Evolutionary conservation across 1,140 invertebrate genomes (phyloP), one percentile per base, ranked within the genome.

Genomic region (Tenebrio molitor): DNA sequence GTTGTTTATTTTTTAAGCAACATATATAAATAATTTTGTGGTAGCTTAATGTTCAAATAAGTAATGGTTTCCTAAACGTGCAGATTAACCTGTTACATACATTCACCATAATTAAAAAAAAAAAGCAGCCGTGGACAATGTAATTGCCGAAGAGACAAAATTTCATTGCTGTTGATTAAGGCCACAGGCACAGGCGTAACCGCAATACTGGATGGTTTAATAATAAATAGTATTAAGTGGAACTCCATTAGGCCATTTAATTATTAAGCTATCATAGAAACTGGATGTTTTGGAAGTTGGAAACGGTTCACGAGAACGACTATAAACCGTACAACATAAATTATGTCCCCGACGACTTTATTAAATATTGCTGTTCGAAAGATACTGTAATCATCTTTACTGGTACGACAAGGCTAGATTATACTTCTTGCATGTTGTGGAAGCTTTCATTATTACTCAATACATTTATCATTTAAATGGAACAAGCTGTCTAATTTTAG

Each of bases 401-500:
- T 10, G 16, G 42, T 16, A 41, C 4, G 42, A 46, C 42, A 46
- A 15, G 12, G 12, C 10, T 46, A 46, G 16, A 5, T 15, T 17
- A 17, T 46, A 46, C 16, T 46, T 15, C 3, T 46, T 46, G 42
- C 42, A 46, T 46, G 42, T 46, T 17, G 12, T 17, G 5, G 42
- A 19, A 46, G 16, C 1, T 46, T 16, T 46, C 42, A 15, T 46
- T 46, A 46, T 46, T 46, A 5, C 16, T 46, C 16, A 5, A 46
- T 16, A 16, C 42, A 46, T 46, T 46, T 46, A 46, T 15, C 42
- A 46, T 46, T 17, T 46, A 46, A 46, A 46, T 46, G 4, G 16
- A 46, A 46, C 14, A 17, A 46, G 16, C 5, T 46, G 42, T 46
- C 16, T 16, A 39, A 39, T 7, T 39, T 39, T 7, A 46, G 42